Percentiles rank a stretch among this genome's conserved stretches.
Conservation (phyloP, 2,113 vertebrate genomes). For the Okapia johnstoni region DNA sequence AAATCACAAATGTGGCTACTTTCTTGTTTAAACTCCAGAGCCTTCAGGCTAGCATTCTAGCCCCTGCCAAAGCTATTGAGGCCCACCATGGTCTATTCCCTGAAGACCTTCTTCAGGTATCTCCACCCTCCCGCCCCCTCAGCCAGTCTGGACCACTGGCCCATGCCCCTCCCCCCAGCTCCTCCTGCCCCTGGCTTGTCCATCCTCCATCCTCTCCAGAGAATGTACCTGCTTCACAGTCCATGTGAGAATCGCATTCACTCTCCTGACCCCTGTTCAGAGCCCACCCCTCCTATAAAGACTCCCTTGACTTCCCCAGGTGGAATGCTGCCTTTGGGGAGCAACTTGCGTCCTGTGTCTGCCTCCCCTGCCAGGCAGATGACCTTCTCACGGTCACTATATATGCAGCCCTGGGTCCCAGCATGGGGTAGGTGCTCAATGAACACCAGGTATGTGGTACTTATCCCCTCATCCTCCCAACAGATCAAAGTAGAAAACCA, state of each 20-base stretch:
- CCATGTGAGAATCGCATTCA: rapidly evolving
- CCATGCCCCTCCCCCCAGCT: rapidly evolving
- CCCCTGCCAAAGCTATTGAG: background rate
- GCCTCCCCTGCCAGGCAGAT: background rate
- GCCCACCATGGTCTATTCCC: background rate
- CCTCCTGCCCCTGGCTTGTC: background rate
- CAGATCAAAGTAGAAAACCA: conserved; percentile 98
- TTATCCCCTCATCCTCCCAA: conserved; percentile 29
- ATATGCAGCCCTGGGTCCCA: background rate
- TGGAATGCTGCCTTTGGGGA: background rate
- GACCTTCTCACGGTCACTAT: background rate
- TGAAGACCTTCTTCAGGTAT: background rate
- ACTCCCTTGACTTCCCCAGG: background rate
- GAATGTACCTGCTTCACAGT: rapidly evolving
- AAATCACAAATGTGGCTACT: background rate
- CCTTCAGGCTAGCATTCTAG: background rate
- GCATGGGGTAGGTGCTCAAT: background rate
- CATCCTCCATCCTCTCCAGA: background rate
- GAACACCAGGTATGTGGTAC: background rate
- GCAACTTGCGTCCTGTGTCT: background rate
- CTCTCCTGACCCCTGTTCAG: background rate
- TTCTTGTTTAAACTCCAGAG: background rate
- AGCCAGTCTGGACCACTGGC: background rate
- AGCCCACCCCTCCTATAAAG: background rate
- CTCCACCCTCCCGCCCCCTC: background rate